phyloP scores from a whole-genome alignment of 2,888 invertebrate species.

The Rutpela maculata region DNA sequence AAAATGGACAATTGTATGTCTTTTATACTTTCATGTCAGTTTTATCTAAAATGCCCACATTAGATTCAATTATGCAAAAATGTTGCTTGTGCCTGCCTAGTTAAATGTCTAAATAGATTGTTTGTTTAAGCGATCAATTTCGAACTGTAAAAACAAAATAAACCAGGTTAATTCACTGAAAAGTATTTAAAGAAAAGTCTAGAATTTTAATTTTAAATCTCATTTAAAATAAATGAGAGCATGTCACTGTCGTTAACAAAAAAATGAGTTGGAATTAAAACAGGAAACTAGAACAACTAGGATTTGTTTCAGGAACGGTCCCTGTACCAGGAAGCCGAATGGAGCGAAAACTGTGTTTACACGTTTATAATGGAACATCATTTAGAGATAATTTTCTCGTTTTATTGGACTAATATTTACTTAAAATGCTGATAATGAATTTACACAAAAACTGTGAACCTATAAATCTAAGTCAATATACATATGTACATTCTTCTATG shows the following conservation, averaged over 20 bases:
- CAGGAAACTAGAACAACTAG: constrained; percentile 28
- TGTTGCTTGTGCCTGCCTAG: not conserved
- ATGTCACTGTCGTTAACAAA: constrained; percentile 23
- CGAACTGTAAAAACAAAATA: not conserved
- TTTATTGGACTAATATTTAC: constrained; percentile 31
- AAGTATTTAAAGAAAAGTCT: constrained; percentile 29
- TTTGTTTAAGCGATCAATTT: not conserved
- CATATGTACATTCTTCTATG: not conserved
- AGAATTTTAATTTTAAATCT: constrained; percentile 14
- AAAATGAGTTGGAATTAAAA: constrained; percentile 14
- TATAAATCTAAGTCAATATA: not conserved
- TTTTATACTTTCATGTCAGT: no score
- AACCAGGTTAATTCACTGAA: constrained; percentile 29
- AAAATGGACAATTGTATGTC: no score
- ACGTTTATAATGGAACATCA: constrained; percentile 29
- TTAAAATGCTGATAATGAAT: not conserved
- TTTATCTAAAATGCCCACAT: no score
- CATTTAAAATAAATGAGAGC: constrained; percentile 25
- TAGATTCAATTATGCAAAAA: no score
- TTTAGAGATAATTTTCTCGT: constrained; percentile 30
- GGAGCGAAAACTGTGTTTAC: constrained; percentile 20
- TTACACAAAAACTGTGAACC: not conserved
- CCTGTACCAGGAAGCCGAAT: constrained; percentile 1
- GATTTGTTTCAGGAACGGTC: constrained; percentile 20
- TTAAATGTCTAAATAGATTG: not conserved